Evolutionary conservation across 2,113 vertebrate species (phyloP).

Genomic region (Pseudorectes ferrugineus): DNA sequence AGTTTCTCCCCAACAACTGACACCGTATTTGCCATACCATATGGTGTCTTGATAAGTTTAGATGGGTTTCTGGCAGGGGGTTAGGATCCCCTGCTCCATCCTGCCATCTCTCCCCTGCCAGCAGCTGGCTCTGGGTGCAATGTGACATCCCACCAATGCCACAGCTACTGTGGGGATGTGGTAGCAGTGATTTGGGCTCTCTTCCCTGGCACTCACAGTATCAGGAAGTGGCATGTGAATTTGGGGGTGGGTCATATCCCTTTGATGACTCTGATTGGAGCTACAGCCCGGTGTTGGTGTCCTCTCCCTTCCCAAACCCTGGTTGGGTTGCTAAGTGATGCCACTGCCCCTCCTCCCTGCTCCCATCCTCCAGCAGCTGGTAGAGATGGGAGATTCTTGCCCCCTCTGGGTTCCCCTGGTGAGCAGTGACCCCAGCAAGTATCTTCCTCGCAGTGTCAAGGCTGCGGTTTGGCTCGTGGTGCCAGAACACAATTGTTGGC

Average conservation of each 20-base stretch:
- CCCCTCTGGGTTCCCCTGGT: neutral
- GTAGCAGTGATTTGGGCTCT: neutral
- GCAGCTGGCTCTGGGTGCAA: rapidly evolving
- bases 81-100: neutral
- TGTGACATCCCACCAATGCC: neutral
- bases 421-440: neutral
- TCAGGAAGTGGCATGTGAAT: neutral
- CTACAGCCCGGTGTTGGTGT: neutral
- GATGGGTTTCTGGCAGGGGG: neutral
- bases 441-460: neutral
- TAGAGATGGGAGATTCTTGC: neutral
- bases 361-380: neutral
- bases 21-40: neutral
- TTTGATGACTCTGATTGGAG: neutral
- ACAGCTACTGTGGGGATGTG: rapidly evolving
- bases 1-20: neutral
- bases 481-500: neutral
- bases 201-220: neutral
- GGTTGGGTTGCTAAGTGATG: neutral
- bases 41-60: neutral
- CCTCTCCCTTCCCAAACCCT: neutral
- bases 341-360: rapidly evolving
- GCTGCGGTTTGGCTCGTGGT: neutral
- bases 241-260: no score
- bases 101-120: neutral